Evolutionary conservation across 2,888 invertebrate genomes (phyloP), one percentile per base, ranked within the genome.

Genomic region (Sisyra terminalis): DNA sequence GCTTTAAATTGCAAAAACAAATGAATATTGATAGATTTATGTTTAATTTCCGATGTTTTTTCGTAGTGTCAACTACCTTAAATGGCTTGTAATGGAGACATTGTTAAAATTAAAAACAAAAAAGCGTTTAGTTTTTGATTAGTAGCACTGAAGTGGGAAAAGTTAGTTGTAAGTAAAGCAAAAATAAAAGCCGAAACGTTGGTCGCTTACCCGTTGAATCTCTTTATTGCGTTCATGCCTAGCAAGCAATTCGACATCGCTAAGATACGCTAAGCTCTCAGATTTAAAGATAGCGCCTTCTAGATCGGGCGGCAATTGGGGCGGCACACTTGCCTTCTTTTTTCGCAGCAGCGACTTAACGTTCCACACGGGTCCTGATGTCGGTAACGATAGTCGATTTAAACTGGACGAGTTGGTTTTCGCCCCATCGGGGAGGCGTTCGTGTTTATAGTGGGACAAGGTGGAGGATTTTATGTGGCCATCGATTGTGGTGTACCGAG

Each of bases 271-370:
- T 51, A 69, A 58, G 52, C 66, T 66, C 52, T 68, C 67, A 10
- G 65, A 64, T 52, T 66, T 66, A 51, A 66, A 56, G 47, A 66
- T 66, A 45, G 66, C 64, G 45, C 61, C 63, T 53, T 66, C 66
- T 48, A 66, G 51, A 51, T 66, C 66, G 11, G 66, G 64, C 49
- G 62, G 58, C 44, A 67, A 50, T 49, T 57, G 60, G 32, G 64
- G 59, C 44, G 59, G 51, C 18, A 51, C 48, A 14, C 52, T 51
- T 45, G 56, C 54, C 49, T 60, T 60, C 51, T 58, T 59, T 52
- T 56, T 58, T 18, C 61, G 50, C 44, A 63, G 50, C 43, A 63
- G 50, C 39, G 61, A 61, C 45, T 57, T 62, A 44, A 53, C 54
- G 45, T 54, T 55, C 60, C 61, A 60, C 8, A 44, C 29, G 9